phyloP scores from a whole-genome alignment of 2,113 vertebrate genomes.

The Toxostoma redivivum region DNA sequence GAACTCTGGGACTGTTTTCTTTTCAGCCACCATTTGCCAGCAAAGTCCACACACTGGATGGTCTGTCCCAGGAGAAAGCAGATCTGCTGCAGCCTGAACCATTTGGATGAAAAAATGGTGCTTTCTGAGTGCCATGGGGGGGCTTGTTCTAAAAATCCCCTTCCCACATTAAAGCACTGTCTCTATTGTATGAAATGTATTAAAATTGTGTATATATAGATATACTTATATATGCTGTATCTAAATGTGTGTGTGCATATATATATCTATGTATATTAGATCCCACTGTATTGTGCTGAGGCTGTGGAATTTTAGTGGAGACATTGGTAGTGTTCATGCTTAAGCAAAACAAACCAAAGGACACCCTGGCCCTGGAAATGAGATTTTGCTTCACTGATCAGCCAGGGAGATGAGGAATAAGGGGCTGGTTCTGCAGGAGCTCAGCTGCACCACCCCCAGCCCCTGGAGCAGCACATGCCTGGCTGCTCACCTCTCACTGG shows the following conservation, averaged over 20 bases:
- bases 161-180: neutral
- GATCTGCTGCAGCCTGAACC: neutral
- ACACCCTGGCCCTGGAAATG: neutral
- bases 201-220: too few relatives aligned
- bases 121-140: neutral
- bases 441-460: fast-evolving
- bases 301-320: neutral
- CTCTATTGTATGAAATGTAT: neutral
- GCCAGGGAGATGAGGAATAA: neutral
- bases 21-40: neutral
- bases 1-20: conserved; percentile 13
- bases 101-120: neutral
- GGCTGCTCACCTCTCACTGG: neutral
- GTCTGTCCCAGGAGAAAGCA: neutral
- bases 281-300: neutral
- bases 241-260: neutral
- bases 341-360: neutral
- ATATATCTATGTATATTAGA: too few relatives aligned
- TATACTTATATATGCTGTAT: neutral
- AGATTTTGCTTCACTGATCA: neutral
- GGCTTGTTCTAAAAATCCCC: neutral
- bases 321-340: neutral
- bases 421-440: neutral
- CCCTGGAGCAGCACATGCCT: neutral
- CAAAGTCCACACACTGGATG: neutral